A percentile compares a stretch with the other conserved stretches of the same genome.
phyloP scores from a whole-genome alignment of 2,113 vertebrate species.

The Amphiprion ocellaris region DNA sequence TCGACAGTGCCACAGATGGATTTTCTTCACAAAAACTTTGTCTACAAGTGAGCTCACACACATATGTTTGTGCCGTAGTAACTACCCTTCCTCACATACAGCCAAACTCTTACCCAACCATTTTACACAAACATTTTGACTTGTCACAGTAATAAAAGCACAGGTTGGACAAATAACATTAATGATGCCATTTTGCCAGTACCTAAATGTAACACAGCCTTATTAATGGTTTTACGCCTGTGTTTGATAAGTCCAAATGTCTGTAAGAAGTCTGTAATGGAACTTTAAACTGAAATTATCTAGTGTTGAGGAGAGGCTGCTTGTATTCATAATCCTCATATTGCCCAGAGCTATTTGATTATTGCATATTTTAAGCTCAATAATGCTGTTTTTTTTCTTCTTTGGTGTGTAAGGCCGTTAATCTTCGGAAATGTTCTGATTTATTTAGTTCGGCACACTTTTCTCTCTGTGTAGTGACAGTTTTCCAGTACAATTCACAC shows the following conservation, averaged over 20 bases:
- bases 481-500: constrained; percentile 8
- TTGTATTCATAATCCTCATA: not conserved
- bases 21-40: constrained; percentile 97
- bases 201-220: no score
- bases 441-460: not conserved
- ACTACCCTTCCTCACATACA: not conserved
- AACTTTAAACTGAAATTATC: not conserved
- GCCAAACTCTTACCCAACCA: no score
- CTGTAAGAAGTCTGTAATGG: not conserved
- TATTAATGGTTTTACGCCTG: no score
- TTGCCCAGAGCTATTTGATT: not conserved
- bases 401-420: not conserved
- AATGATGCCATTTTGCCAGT: not conserved
- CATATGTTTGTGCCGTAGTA: not conserved
- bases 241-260: constrained; percentile 6
- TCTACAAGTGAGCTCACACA: constrained; percentile 88
- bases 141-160: not conserved
- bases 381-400: not conserved
- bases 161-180: not conserved
- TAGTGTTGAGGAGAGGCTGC: not conserved
- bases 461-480: not conserved
- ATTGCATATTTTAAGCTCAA: not conserved
- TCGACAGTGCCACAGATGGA: constrained; percentile 91
- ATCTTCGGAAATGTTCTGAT: not conserved
- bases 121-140: constrained; percentile 3